Evolutionary conservation across 2,888 invertebrate species (phyloP), one percentile per base, ranked within the genome.

Genomic region (Empis livida): DNA sequence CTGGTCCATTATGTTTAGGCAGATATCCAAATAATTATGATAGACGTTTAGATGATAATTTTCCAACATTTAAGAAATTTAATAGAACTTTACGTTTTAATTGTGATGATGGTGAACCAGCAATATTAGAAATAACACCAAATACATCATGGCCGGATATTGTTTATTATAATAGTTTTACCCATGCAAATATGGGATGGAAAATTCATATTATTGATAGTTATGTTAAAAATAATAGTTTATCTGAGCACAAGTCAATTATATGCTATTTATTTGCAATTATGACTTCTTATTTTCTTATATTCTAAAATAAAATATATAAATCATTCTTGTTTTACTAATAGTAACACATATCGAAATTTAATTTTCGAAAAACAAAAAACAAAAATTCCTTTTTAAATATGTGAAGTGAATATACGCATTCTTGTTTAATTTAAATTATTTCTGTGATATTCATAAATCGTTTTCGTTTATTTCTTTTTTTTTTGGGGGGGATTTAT

Each of bases 151-250:
- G 92, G 85, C 94, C 95, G 0, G 92, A 94, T 67, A 72, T 79
- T 27, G 89, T 95, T 17, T 95, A 93, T 70, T 91, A 91, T 66
- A 86, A 95, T 72, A 92, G 92, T 50, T 94, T 89, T 70, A 88
- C 90, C 5, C 91, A 91, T 59, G 79, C 86, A 23, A 90, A 93
- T 70, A 94, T 95, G 91, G 95, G 95, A 51, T 93, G 91, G 76
- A 89, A 89, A 67, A 91, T 95, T 61, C 84, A 85, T 67, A 78
- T 95, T 20, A 84, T 94, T 46, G 93, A 95, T 68, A 82, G 59
- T 49, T 69, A 65, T 52, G 20, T 20, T 20, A 23, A 14, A 14
- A 41, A 41, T 27, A 41, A n/a, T 23, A 23, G 20, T 41, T 13
- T 14, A 41, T 9, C n/a, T 27, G 5, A 27, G 5, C 23, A 27